phyloP scores from a whole-genome alignment of 2,113 vertebrate genomes.

The Oncorhynchus mykiss region DNA sequence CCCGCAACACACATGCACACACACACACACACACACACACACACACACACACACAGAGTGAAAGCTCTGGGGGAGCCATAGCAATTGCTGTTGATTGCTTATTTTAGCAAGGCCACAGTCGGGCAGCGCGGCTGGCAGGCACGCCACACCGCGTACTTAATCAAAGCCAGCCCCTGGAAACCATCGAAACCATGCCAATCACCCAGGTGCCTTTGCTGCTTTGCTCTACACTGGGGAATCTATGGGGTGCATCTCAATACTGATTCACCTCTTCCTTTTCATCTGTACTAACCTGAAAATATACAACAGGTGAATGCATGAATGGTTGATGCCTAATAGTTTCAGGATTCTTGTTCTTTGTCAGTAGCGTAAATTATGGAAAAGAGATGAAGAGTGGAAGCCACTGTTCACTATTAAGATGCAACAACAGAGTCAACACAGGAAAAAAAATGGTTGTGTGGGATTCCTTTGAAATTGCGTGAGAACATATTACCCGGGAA shows the following conservation, averaged over 20 bases:
- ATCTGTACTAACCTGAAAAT: not conserved
- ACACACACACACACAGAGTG: not conserved
- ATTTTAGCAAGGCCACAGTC: conserved; percentile 51
- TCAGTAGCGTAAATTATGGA: not conserved
- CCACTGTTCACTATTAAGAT: not conserved
- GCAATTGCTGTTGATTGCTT: conserved; percentile 65
- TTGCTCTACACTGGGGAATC: not conserved
- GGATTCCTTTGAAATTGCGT: not conserved
- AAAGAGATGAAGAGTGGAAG: not conserved
- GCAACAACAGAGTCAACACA: not conserved
- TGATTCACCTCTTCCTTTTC: not conserved
- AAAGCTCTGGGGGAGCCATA: conserved; percentile 26
- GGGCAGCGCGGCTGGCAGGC: conserved; percentile 42
- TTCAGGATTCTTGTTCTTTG: not conserved
- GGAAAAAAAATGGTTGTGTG: not conserved
- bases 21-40: not conserved
- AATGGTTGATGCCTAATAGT: not conserved
- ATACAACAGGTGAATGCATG: too few species aligned
- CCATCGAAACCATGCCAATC: conserved; percentile 47
- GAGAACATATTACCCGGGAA: not conserved
- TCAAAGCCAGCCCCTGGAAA: conserved; percentile 50
- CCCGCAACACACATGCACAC: not conserved
- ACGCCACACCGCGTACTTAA: conserved; percentile 45
- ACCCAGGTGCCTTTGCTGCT: conserved; percentile 51
- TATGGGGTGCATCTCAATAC: not conserved